Percentiles rank a stretch among this genome's conserved stretches.
These are phyloP conservation scores for Hybos culiciformis DNA, from an alignment of 2,888 invertebrate species.

Conservation along the genomic window DNA sequence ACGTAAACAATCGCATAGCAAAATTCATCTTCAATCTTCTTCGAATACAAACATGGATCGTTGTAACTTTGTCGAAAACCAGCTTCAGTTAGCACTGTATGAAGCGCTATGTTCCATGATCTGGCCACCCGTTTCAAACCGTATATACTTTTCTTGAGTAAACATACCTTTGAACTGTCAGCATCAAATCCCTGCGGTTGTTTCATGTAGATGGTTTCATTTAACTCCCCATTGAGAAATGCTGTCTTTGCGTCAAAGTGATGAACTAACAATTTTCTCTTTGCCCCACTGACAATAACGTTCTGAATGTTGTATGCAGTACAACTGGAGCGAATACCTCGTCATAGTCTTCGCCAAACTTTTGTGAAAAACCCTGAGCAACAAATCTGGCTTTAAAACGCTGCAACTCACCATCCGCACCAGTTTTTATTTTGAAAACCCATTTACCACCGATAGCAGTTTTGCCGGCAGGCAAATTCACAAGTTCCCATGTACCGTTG, in stretches of 20 bases:
- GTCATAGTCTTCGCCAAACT: background rate
- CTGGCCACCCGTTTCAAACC: conserved; percentile 14
- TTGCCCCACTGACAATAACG: conserved; percentile 9
- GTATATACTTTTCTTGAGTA: no score
- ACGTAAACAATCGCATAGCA: conserved; percentile 11
- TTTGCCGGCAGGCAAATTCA: conserved; percentile 5
- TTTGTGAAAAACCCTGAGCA: conserved; percentile 9
- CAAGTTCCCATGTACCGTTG: no score
- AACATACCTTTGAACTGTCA: no score
- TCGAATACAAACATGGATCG: conserved; percentile 13
- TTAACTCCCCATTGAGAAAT: no score
- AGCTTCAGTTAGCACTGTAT: conserved; percentile 3
- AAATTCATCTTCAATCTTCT: conserved; percentile 1
- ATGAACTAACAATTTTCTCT: no score
- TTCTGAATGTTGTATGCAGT: conserved; percentile 10
- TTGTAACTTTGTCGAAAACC: conserved; percentile 8
- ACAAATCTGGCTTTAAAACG: conserved; percentile 9
- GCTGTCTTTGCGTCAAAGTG: no score
- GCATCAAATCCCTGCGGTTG: no score
- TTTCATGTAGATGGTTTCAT: no score
- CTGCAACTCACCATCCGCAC: no score
- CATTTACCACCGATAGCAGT: conserved; percentile 5
- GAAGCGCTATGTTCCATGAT: conserved; percentile 12
- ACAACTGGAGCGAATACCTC: conserved; percentile 7
- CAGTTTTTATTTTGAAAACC: no score